Evolutionary conservation across 2,113 vertebrate species (phyloP), one percentile per base, ranked within the genome.

Genomic region (Rynchops niger): DNA sequence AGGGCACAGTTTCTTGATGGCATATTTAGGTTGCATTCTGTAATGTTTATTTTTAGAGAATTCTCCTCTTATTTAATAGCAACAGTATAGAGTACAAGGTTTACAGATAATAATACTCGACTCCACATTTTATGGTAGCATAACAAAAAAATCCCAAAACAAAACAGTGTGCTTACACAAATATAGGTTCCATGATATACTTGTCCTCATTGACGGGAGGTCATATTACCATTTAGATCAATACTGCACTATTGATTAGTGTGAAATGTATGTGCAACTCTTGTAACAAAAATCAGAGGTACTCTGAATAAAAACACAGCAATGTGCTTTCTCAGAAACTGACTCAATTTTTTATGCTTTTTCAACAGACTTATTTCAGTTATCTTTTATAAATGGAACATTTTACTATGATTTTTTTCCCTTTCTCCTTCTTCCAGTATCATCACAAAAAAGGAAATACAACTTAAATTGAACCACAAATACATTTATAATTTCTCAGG

Each of bases 291-390:
- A 90, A 43, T 59, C 94, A 52, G 32, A 96, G 92, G 26, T 49
- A 25, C 20, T 88, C 21, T 23, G 13, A 40, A 58, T 79, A 71
- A 90, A 95, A 62, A 12, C 5, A 43, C 9, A 56, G 74, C 25
- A 36, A 25, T 32, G 11, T 83, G 5, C 43, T 96, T 97, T 97
- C 78, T 88, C 67, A 96, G 90, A 96, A 94, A 82, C n/a, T 66
- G 43, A 90, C 6, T 61, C 11, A 1, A 52, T 76, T 88, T 95
- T 43, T 43, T 40, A 50, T 88, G 16, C 14, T 79, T 94, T 97
- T 86, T 59, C 12, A 85, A 70, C 30, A 50, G 9, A 56, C 29
- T 87, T 87, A 77, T 81, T 93, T 97, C 67, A 70, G 30, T 8
- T 63, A 6, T 19, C 19, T 76, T 88, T 76, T 84, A 53, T 53